Percentiles rank a stretch among this genome's conserved stretches.
phyloP scores from a whole-genome alignment of 1,140 invertebrate genomes.

The Carposina sasakii region DNA sequence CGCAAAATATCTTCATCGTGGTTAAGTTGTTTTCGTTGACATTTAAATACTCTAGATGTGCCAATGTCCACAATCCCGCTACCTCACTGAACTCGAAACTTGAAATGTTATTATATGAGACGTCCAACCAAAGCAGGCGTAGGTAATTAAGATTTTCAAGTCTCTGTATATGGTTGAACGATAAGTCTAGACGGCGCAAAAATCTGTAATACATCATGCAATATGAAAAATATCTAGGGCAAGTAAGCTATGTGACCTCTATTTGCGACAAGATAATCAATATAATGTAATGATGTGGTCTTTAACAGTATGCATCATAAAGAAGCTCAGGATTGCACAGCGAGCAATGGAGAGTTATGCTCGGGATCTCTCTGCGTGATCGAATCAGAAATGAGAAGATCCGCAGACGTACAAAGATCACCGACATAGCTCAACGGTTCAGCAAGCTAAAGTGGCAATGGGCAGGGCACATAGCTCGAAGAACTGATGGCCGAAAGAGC shows the following conservation, averaged over 20 bases:
- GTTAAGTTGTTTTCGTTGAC: slow-evolving; percentile 60
- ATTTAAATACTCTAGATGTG: slow-evolving; percentile 58
- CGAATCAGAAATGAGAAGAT: no score
- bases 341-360: background rate
- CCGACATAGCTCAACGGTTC: no score
- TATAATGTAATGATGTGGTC: no score
- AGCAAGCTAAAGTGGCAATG: no score
- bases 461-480: no score
- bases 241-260: no score
- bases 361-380: no score
- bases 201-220: slow-evolving; percentile 36
- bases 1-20: slow-evolving; percentile 55
- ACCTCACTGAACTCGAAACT: slow-evolving; percentile 41
- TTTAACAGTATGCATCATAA: no score
- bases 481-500: no score
- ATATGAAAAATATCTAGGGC: no score
- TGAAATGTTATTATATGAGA: slow-evolving; percentile 63
- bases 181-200: slow-evolving; percentile 56
- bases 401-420: no score
- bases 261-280: no score
- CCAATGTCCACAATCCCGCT: slow-evolving; percentile 50
- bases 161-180: slow-evolving; percentile 58
- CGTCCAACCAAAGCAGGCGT: slow-evolving; percentile 48
- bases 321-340: slow-evolving; percentile 1
- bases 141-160: slow-evolving; percentile 59